Conservation (phyloP, 2,113 vertebrate species). For the Ceyx melanurus region DNA sequence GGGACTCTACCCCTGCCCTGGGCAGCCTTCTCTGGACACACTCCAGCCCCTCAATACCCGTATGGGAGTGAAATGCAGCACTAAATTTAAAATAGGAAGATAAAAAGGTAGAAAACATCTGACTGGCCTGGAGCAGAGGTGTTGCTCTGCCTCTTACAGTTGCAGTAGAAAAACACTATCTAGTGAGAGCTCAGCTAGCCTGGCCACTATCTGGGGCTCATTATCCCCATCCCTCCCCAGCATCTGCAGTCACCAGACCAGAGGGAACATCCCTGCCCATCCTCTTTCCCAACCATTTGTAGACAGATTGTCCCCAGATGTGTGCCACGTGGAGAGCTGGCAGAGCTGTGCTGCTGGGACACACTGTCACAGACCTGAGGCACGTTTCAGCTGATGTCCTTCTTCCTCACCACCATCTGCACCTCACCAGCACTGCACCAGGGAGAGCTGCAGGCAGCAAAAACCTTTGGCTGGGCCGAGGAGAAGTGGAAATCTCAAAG, state of each 20-base stretch:
- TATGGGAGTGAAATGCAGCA: neutral
- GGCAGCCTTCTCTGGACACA: too few relatives aligned
- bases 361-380: accelerated
- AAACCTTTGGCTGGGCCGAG: neutral
- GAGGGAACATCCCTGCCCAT: neutral
- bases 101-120: neutral
- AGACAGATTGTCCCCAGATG: neutral
- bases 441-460: neutral
- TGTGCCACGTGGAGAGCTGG: accelerated
- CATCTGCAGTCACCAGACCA: neutral
- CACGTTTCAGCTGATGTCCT: accelerated
- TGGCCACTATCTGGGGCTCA: neutral
- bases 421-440: neutral
- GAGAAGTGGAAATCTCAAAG: neutral
- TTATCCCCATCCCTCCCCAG: neutral
- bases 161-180: neutral
- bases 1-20: too few relatives aligned
- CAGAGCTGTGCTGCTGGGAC: neutral
- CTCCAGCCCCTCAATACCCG: too few relatives aligned
- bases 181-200: neutral
- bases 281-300: neutral
- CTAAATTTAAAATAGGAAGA: neutral
- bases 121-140: accelerated
- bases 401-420: neutral
- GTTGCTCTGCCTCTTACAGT: neutral